phyloP scores from a whole-genome alignment of 1,140 invertebrate genomes.

The Streblospio benedicti region DNA sequence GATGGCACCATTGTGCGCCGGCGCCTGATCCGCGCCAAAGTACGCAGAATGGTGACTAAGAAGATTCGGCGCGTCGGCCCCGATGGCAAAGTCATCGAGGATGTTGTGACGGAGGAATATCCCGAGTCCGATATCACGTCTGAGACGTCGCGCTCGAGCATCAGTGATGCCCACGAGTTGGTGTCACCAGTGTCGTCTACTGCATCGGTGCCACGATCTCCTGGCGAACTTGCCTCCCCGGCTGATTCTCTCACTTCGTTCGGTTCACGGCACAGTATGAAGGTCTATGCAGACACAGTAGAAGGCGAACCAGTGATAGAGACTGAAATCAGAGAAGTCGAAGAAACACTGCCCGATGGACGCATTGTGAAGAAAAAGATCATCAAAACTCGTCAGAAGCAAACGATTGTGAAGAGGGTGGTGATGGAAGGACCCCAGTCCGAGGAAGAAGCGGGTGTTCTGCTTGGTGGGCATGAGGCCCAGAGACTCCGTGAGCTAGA shows the following conservation, averaged over 20 bases:
- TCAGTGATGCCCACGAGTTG: conserved; percentile 1
- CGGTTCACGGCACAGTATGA: conserved; percentile 9
- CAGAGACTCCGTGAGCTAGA: no score
- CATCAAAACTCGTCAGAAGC: conserved; percentile 20
- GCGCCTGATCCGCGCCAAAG: conserved; percentile 6
- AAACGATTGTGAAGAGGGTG: conserved; percentile 18
- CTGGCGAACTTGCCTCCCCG: conserved; percentile 2
- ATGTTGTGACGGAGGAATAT: conserved; percentile 16
- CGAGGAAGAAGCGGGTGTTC: conserved; percentile 6
- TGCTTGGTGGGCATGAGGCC: no score
- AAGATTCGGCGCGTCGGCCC: conserved; percentile 12
- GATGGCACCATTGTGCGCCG: conserved; percentile 16
- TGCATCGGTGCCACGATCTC: background rate
- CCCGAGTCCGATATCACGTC: conserved; percentile 15
- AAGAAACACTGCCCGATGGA: conserved; percentile 35
- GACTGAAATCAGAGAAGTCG: conserved; percentile 25
- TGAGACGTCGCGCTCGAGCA: conserved; percentile 14
- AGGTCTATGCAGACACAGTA: conserved; percentile 15
- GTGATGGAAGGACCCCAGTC: conserved; percentile 13
- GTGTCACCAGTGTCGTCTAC: conserved; percentile 8
- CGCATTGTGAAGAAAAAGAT: conserved; percentile 26
- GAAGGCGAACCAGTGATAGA: conserved; percentile 16
- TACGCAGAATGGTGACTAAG: conserved; percentile 4
- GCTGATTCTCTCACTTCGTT: background rate
- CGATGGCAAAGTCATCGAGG: conserved; percentile 14